Evolutionary conservation across 2,797 vertebrate genomes (phyloP).

Genomic region (Danio kyathit): DNA sequence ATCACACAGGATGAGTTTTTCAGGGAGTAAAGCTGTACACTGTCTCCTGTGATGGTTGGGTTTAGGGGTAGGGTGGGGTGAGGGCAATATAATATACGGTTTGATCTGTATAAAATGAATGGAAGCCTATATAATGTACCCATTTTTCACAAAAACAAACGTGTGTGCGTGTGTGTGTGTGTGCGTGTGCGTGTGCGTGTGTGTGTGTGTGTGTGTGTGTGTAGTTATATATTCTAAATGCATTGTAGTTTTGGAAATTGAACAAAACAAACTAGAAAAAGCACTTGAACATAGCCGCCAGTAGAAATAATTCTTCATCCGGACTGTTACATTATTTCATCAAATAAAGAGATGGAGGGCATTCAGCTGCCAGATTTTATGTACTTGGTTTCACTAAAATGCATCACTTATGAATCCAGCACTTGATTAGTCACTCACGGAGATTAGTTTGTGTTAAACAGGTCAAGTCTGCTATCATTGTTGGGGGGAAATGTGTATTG

Average conservation of each 20-base stretch:
- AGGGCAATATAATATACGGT: too few species aligned
- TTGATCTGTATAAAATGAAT: too few species aligned
- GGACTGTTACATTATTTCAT: conserved; percentile 11
- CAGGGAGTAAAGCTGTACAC: too few species aligned
- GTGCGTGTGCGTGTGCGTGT: too few species aligned
- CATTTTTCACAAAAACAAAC: too few species aligned
- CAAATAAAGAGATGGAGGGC: background rate
- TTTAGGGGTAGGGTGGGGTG: too few species aligned
- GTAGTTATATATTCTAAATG: too few species aligned
- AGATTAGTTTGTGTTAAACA: conserved; percentile 52
- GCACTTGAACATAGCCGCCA: background rate
- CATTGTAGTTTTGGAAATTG: background rate
- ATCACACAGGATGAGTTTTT: too few species aligned
- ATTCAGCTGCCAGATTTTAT: conserved; percentile 10
- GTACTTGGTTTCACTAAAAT: conserved; percentile 47
- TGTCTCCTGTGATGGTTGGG: too few species aligned
- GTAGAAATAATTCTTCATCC: background rate
- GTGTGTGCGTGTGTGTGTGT: too few species aligned
- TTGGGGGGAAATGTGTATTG: conserved; percentile 47
- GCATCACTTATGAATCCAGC: conserved; percentile 41
- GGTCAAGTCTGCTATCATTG: conserved; percentile 37
- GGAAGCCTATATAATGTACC: too few species aligned
- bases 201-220: too few species aligned
- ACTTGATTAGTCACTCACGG: conserved; percentile 58
- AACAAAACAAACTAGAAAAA: conserved; percentile 20